Base-by-base conservation (phyloP, 2,797 vertebrate species). In the Manis pentadactyla region DNA sequence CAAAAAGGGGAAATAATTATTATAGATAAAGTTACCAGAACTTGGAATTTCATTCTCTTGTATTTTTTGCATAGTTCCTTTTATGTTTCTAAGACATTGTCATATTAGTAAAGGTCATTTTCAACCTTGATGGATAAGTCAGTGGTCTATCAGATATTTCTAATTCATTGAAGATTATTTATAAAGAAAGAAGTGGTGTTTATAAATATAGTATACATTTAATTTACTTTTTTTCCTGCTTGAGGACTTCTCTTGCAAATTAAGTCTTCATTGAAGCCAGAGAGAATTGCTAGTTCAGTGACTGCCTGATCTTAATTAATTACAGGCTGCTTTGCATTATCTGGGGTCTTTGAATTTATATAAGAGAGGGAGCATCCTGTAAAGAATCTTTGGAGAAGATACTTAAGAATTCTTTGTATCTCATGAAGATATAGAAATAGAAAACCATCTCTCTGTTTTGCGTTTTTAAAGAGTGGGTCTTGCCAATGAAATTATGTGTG, bases 21-120 rank as follows among this genome's bases (percentile, higher is more conserved):
- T 82, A 37, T 14, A 59, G 7, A 4, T 84, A 87, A 89, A 92
- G 5, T 53, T 90, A 55, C 4, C 13, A 95, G 7, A 88, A 95
- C 7, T 95, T 78, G 18, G 23, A 83, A 83, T 90, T 87, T 57
- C 4, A 51, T 79, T 93, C 23, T 12, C 78, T 18, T 74, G 27
- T 27, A 17, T n/a, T 61, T 64, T 88, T 85, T 91, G 85, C n/a
- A n/a, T 63, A 68, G 4, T 51, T 79, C 0, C 8, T 51, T 49
- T 90, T 51, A n/a, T 66, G 78, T 82, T 90, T 90, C 55, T 91
- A 91, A 88, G 31, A 86, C 34, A 12, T 89, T 75, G 8, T n/a
- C 18, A 51, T 64, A 37, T 51, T 19, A 92, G 61, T 68, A 83
- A 57, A 88, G 49, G 15, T 51, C 39, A 59, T 74, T 86, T 92